Base-by-base conservation (phyloP, 2,113 vertebrate species). In the Pteruthius melanotis region DNA sequence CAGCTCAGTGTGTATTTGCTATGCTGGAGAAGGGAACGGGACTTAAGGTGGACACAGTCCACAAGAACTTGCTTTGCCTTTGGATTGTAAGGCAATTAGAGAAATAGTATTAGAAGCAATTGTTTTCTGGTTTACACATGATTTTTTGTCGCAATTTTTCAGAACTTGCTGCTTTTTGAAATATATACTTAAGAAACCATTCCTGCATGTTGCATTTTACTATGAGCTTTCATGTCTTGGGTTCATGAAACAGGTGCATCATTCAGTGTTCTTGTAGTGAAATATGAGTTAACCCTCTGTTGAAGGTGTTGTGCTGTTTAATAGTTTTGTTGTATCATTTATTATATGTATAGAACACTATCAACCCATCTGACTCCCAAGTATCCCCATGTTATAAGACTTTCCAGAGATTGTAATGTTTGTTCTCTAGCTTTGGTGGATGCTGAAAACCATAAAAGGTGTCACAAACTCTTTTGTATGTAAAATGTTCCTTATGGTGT, bases 1-100 rank as follows among this genome's bases (percentile, higher is more conserved):
- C 94, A 94, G 85, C 94, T 96, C 60, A 93, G 94, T 96, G 66
- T 96, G 83, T 65, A 54, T 92, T 95, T 95, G 83, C 35, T 35
- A 1, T 87, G 33, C 63, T 93, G 63, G n/a, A 77, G 39, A 42
- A 93, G 21, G 26, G 60, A 89, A 49, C 87, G 84, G 72, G 79
- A 63, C 50, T 77, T 90, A 65, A 88, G 66, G 63, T 86, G 69
- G 65, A 70, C 42, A 26, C 39, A 77, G 64, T 64, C 72, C 39
- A 26, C 23, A 65, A 88, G 40, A 91, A 64, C 50, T 85, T 63
- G 44, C 53, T 87, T 89, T 64, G 64, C 65, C 69, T 91, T 70
- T 80, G 53, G 49, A 75, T 63, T 90, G 22, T 45, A 40, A 75
- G 26, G 39, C 45, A 76, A 4, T 83, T 83, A 47, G 53, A 86